These are phyloP conservation scores for Morpho helenor DNA, from an alignment of 2,888 invertebrate genomes.

Conservation along the genomic window DNA sequence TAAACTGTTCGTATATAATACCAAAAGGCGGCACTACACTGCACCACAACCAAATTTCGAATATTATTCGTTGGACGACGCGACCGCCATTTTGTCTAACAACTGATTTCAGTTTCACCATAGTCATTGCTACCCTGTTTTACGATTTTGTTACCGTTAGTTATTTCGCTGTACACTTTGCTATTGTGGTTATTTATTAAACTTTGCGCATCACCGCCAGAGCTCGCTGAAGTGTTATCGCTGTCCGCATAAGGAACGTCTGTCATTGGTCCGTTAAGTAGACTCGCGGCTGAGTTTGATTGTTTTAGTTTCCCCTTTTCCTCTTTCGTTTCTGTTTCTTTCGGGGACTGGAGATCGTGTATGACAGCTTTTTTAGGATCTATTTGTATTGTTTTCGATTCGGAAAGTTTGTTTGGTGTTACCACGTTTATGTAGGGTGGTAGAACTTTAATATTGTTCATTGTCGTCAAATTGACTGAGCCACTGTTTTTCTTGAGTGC, in stretches of 20 bases:
- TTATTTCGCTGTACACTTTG: constrained; percentile 41
- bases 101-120: constrained; percentile 84
- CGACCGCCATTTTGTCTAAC: constrained; percentile 49
- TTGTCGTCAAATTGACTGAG: constrained; percentile 67
- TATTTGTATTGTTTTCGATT: constrained; percentile 71
- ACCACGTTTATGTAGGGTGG: constrained; percentile 74
- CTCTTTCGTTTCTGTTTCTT: constrained; percentile 48
- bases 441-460: constrained; percentile 73
- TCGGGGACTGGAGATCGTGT: constrained; percentile 58
- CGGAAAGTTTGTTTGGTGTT: constrained; percentile 67
- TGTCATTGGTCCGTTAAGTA: constrained; percentile 72
- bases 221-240: constrained; percentile 65
- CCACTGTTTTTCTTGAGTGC: constrained; percentile 73
- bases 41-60: constrained; percentile 16
- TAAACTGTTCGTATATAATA: constrained; percentile 11
- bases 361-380: constrained; percentile 74
- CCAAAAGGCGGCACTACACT: constrained; percentile 33
- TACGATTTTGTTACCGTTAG: constrained; percentile 45
- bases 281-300: constrained; percentile 65
- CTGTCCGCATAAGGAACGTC: constrained; percentile 73
- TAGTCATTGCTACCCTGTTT: constrained; percentile 69
- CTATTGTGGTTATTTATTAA: constrained; percentile 41
- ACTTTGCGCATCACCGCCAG: constrained; percentile 47
- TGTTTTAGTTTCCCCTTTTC: constrained; percentile 61
- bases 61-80: not conserved